Evolutionary conservation across 2,888 invertebrate species (phyloP).

Genomic region (Spisula subtruncata): DNA sequence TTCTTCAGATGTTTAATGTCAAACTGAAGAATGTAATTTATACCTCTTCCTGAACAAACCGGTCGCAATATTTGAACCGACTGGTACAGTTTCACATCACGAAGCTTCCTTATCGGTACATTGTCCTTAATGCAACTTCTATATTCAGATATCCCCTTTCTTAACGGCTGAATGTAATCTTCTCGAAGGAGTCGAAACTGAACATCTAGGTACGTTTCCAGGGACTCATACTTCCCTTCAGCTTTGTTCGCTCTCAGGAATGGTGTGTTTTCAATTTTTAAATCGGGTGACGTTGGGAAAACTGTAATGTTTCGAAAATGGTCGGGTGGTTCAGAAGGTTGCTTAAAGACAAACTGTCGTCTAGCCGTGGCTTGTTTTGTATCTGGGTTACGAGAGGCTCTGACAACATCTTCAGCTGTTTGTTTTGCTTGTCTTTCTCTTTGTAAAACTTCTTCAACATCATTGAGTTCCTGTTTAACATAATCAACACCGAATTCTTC

Average conservation of each 20-base stretch:
- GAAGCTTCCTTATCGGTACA: constrained; percentile 44
- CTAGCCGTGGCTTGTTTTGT: background rate
- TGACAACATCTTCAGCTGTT: constrained; percentile 3
- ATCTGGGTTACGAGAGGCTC: background rate
- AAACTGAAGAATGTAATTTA: constrained; percentile 80
- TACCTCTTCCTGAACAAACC: constrained; percentile 75
- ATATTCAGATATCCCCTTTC: constrained; percentile 91
- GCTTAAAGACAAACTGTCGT: background rate
- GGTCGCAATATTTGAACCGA: constrained; percentile 81
- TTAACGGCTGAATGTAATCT: constrained; percentile 93
- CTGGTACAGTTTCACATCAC: constrained; percentile 81
- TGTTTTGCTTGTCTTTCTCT: constrained; percentile 31
- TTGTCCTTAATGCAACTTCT: constrained; percentile 74
- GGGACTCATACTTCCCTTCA: constrained; percentile 90
- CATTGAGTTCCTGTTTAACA: background rate
- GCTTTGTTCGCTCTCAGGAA: constrained; percentile 90
- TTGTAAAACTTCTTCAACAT: constrained; percentile 33
- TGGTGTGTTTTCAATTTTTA: constrained; percentile 83
- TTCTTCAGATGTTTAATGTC: constrained; percentile 65
- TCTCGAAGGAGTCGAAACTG: constrained; percentile 94
- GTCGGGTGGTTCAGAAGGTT: constrained; percentile 58
- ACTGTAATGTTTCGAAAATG: constrained; percentile 69
- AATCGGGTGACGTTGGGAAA: constrained; percentile 85
- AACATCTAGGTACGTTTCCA: constrained; percentile 92
- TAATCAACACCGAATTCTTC: background rate